Percentiles rank a stretch among this genome's conserved stretches.
Conservation (phyloP, 2,113 vertebrate species). For the Brevimyrus niger region DNA sequence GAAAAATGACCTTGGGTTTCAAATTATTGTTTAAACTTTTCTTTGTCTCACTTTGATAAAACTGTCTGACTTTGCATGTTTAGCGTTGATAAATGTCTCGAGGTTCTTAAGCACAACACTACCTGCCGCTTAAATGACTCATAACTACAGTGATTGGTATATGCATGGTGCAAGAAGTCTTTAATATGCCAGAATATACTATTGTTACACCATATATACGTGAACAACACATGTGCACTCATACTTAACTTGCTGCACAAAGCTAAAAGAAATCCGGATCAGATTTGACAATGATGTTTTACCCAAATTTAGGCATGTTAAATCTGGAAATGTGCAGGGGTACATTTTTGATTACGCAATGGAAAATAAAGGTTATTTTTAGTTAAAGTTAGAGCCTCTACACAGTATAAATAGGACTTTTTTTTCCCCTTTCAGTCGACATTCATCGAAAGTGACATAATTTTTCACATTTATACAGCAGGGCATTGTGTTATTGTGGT, state of each 20-base stretch:
- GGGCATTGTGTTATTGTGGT: background rate
- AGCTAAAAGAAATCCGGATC: background rate
- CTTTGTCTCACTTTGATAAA: background rate
- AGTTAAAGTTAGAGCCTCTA: background rate
- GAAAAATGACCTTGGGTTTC: background rate
- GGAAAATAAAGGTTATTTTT: background rate
- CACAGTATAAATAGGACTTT: background rate
- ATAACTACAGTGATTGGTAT: background rate
- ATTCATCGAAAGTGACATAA: background rate
- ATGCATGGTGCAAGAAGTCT: background rate
- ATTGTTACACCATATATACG: background rate
- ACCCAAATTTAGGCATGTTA: background rate
- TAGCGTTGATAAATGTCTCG: background rate
- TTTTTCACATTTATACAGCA: background rate
- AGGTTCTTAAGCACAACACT: background rate
- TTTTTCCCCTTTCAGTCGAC: background rate
- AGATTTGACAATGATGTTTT: background rate
- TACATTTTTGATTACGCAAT: background rate
- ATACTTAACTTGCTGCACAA: background rate
- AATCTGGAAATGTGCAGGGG: background rate
- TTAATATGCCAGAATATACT: background rate
- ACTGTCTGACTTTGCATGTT: background rate
- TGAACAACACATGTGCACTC: background rate
- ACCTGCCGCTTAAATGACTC: background rate
- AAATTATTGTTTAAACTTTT: background rate